These are phyloP conservation scores for Setophaga kirtlandii DNA, from an alignment of 2,113 vertebrate genomes.

Conservation along the genomic window DNA sequence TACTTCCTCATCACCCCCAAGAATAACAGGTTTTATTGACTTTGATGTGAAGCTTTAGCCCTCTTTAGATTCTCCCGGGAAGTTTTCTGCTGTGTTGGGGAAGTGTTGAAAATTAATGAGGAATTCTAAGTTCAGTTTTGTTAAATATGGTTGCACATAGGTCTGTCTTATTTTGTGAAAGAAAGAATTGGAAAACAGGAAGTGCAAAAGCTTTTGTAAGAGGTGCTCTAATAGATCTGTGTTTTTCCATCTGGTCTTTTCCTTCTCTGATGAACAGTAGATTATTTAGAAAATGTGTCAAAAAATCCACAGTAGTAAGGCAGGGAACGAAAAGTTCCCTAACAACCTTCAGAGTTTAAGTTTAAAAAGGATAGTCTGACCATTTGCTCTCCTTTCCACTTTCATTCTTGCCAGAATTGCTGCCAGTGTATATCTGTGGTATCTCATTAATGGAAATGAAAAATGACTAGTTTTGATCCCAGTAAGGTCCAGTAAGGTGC, in stretches of 20 bases:
- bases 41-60: not conserved
- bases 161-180: not conserved
- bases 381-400: conserved; percentile 8
- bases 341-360: not conserved
- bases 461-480: conserved; percentile 36
- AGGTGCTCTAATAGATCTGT: not conserved
- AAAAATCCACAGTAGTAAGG: not conserved
- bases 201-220: not conserved
- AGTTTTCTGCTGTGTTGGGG: not conserved
- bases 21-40: not conserved
- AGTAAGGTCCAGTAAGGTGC: not conserved
- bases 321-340: not conserved
- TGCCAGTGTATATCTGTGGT: not conserved
- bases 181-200: not conserved
- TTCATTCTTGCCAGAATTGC: not conserved
- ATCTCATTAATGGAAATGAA: conserved; percentile 28
- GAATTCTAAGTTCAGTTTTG: not conserved
- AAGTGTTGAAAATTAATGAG: not conserved
- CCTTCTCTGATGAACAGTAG: not conserved
- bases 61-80: not conserved
- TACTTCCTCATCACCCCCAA: not conserved
- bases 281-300: not conserved
- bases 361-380: conserved; percentile 5
- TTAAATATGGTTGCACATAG: not conserved
- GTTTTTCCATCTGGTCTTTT: not conserved